Evolutionary conservation across 1,140 invertebrate genomes (phyloP).

Genomic region (Diprion similis): DNA sequence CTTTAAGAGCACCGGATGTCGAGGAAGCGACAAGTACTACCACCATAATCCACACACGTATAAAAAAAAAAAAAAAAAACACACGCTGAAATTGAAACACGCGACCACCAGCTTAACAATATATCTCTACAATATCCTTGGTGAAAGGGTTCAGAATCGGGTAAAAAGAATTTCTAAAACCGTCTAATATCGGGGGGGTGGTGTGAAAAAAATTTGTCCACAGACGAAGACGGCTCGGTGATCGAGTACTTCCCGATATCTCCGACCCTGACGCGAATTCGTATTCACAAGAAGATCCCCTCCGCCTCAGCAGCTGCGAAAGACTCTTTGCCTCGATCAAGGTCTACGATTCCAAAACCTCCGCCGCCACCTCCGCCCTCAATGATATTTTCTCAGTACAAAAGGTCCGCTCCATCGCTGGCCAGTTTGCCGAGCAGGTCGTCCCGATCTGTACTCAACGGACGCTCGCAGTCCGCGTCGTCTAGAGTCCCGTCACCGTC

Average conservation of each 20-base stretch:
- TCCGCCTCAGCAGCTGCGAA: slow-evolving; percentile 40
- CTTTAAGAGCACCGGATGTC: not conserved
- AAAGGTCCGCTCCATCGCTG: slow-evolving; percentile 10
- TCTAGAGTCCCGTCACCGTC: slow-evolving; percentile 10
- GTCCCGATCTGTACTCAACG: not conserved
- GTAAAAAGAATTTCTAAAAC: slow-evolving; percentile 1
- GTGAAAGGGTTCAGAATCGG: not conserved
- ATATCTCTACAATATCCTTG: slow-evolving; percentile 6
- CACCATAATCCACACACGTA: not conserved
- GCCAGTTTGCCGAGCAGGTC: slow-evolving; percentile 14
- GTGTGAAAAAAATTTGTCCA: slow-evolving; percentile 52
- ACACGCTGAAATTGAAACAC: slow-evolving; percentile 7
- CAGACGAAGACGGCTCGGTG: slow-evolving; percentile 74
- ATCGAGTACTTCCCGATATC: slow-evolving; percentile 85
- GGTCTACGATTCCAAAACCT: not conserved
- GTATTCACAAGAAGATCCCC: slow-evolving; percentile 72
- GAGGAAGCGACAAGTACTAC: not conserved
- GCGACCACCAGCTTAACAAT: slow-evolving; percentile 10
- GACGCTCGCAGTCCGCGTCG: slow-evolving; percentile 3
- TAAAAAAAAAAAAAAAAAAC: not conserved
- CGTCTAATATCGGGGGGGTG: slow-evolving; percentile 4
- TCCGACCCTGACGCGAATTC: slow-evolving; percentile 78
- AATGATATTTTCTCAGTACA: slow-evolving; percentile 12
- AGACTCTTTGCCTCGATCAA: slow-evolving; percentile 19
- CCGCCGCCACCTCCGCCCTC: slow-evolving; percentile 11